Base-by-base conservation (phyloP, 2,797 vertebrate species). In the Protosalanx chinensis region DNA sequence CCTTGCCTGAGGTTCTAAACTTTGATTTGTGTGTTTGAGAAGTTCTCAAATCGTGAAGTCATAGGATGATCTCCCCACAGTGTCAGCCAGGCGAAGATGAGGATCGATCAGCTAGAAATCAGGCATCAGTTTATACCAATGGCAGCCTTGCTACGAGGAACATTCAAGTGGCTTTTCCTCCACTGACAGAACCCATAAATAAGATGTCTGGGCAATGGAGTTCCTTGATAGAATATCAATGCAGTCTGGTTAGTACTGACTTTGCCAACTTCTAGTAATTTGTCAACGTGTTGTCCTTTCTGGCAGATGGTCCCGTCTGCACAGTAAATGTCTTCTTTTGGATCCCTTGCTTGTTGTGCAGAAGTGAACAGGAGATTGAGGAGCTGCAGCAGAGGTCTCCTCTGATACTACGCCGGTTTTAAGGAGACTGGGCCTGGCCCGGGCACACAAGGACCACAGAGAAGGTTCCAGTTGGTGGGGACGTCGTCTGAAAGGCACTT, bases 401-500 rank as follows among this genome's bases (percentile, higher is more conserved):
- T 86, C 85, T 33, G 77, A 85, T 85, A 86, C 81, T 79, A 67
- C 58, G 80, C 74, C 88, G 83, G 84, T 64, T 64, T 78, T 70
- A 75, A 84, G 88, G 85, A 83, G 81, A 86, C 85, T 85, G 16
- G 77, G 73, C 77, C 74, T 81, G 73, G 76, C 80, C 77, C 77
- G 73, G 58, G 79, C 30, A 79, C 77, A 0, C 78, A 78, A 18
- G 77, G 56, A 63, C 86, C 81, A 87, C 73, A 68, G 65, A 73
- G 88, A 85, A 90, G 84, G 84, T 86, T 88, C 82, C 85, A 71
- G 23, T 27, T 27, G 77, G 81, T 2, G 64, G 76, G 62, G 79
- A 85, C 65, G 73, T 88, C 81, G 77, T 90, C 82, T 81, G 77
- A 79, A 92, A 93, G 93, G 91, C 89, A 93, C 90, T 89, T 89